phyloP scores from a whole-genome alignment of 2,888 invertebrate species.

The Apantesis nais region DNA sequence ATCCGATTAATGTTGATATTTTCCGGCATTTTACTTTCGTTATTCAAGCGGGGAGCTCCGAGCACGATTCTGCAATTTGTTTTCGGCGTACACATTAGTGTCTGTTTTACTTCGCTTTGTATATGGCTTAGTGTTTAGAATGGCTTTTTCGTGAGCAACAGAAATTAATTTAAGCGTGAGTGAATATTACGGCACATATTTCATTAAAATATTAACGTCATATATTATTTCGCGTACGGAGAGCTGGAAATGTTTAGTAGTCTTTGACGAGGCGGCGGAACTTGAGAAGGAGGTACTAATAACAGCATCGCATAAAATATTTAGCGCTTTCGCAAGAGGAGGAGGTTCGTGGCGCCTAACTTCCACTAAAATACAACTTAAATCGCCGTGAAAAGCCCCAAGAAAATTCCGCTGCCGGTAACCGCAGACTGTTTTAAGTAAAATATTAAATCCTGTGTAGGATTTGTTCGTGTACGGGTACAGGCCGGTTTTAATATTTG shows the following conservation, averaged over 20 bases:
- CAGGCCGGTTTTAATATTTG: constrained; percentile 75
- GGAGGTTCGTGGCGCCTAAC: constrained; percentile 53
- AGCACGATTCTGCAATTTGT: constrained; percentile 59
- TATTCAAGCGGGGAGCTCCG: constrained; percentile 32
- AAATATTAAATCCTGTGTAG: constrained; percentile 80
- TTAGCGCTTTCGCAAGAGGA: constrained; percentile 58
- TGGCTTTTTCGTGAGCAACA: constrained; percentile 52
- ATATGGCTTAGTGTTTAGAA: constrained; percentile 49
- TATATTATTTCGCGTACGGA: constrained; percentile 28
- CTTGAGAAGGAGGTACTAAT: constrained; percentile 50
- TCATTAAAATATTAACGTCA: constrained; percentile 38
- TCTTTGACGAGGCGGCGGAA: constrained; percentile 33
- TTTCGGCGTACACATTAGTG: constrained; percentile 57
- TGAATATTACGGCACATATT: constrained; percentile 38
- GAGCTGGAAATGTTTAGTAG: constrained; percentile 29
- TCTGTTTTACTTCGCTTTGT: constrained; percentile 51
- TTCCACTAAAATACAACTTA: constrained; percentile 75
- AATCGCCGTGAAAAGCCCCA: constrained; percentile 66
- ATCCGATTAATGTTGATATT: constrained; percentile 62
- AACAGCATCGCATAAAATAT: constrained; percentile 67
- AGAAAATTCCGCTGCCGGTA: constrained; percentile 72
- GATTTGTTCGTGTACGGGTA: constrained; percentile 70
- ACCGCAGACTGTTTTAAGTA: constrained; percentile 79
- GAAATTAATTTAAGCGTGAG: constrained; percentile 48
- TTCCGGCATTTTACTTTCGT: constrained; percentile 48